These are phyloP conservation scores for Drosophila nebulosa DNA, from an alignment of 1,140 invertebrate genomes.

Conservation along the genomic window DNA sequence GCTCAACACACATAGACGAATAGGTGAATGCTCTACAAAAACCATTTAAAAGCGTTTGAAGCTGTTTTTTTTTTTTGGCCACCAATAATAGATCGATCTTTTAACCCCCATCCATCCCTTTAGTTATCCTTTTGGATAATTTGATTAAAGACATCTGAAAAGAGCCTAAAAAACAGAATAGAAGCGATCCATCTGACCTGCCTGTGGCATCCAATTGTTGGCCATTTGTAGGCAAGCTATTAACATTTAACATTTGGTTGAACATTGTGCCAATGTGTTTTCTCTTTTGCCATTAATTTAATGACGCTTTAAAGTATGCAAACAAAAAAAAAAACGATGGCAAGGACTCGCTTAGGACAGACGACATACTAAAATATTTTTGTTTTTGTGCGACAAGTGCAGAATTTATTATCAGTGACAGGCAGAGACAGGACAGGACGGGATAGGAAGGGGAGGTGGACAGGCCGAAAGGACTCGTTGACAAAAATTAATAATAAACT, in stretches of 20 bases:
- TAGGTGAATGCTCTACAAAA: too few species aligned
- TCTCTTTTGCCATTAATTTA: slow-evolving; percentile 52
- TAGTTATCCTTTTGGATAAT: too few species aligned
- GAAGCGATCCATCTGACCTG: too few species aligned
- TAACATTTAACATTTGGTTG: background rate
- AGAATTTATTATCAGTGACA: slow-evolving; percentile 74
- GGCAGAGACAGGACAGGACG: slow-evolving; percentile 25
- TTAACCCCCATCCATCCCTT: too few species aligned
- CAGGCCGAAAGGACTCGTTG: slow-evolving; percentile 39
- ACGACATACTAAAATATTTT: slow-evolving; percentile 1
- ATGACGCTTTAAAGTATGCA: slow-evolving; percentile 53
- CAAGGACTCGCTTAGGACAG: slow-evolving; percentile 34
- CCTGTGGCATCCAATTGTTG: too few species aligned
- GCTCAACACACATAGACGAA: too few species aligned
- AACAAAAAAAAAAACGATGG: slow-evolving; percentile 25
- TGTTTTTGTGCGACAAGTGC: slow-evolving; percentile 22
- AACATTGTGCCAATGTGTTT: background rate
- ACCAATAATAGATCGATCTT: too few species aligned
- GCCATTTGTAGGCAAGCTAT: background rate
- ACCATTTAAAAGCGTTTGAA: too few species aligned
- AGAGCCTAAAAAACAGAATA: too few species aligned
- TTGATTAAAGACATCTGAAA: too few species aligned
- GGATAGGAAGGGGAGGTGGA: slow-evolving; percentile 35
- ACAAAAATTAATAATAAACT: slow-evolving; percentile 78
- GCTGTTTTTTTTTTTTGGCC: too few species aligned